phyloP scores from a whole-genome alignment of 1,140 invertebrate genomes.

The Magallana ariakensis region DNA sequence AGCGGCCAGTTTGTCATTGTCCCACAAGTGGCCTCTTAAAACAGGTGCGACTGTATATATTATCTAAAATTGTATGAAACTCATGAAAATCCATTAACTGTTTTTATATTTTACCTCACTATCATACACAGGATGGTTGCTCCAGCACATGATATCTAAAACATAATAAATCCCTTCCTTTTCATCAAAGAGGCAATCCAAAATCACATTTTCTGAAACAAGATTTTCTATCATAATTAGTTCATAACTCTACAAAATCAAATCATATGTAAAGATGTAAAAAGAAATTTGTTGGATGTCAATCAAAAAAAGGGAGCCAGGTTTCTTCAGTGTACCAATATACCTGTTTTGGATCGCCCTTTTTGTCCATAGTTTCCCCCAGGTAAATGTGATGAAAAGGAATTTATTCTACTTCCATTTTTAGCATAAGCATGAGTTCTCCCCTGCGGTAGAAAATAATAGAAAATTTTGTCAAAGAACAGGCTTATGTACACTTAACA shows the following conservation, averaged over 20 bases:
- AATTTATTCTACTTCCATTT: conserved; percentile 83
- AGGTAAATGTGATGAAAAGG: conserved; percentile 87
- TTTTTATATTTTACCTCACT: conserved; percentile 85
- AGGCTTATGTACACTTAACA: too few species aligned
- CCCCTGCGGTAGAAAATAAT: conserved; percentile 82
- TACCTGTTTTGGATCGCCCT: conserved; percentile 50
- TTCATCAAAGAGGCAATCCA: conserved; percentile 90
- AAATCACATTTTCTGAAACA: conserved; percentile 79
- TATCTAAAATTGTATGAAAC: too few species aligned
- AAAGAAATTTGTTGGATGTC: too few species aligned
- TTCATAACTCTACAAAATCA: too few species aligned
- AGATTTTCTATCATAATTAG: too few species aligned
- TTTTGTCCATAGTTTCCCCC: conserved; percentile 82
- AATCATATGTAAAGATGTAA: too few species aligned
- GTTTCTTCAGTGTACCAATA: too few species aligned
- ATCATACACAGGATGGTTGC: conserved; percentile 86
- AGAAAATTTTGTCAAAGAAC: too few species aligned
- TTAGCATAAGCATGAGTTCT: conserved; percentile 87
- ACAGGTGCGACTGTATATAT: background rate
- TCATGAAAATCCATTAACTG: too few species aligned
- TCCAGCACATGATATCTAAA: conserved; percentile 92
- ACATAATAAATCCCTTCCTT: conserved; percentile 86
- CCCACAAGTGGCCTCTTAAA: background rate
- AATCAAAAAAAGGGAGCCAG: too few species aligned
- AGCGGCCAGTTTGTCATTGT: background rate